These are phyloP conservation scores for Caenorhabditis drosophilae DNA, from an alignment of 2,888 invertebrate genomes.

Conservation along the genomic window DNA sequence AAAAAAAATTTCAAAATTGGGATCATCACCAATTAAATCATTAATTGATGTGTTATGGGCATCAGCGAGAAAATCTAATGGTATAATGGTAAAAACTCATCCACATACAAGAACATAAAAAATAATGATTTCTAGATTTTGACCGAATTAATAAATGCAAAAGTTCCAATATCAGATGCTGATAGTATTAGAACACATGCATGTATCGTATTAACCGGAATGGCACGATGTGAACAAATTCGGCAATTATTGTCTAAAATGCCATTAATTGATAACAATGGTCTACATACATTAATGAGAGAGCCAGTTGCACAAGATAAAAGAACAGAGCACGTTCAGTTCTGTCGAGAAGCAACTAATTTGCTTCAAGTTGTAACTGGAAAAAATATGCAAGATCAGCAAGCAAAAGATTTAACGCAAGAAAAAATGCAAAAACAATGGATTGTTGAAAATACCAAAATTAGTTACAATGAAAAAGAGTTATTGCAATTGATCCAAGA, in stretches of 20 bases:
- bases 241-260: slow-evolving; percentile 92
- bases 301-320: slow-evolving; percentile 97
- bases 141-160: slow-evolving; percentile 85
- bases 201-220: slow-evolving; percentile 85
- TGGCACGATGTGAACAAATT: slow-evolving; percentile 88
- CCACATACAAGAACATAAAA: too few relatives aligned
- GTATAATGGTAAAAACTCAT: slow-evolving; percentile 88
- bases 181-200: slow-evolving; percentile 91
- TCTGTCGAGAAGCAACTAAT: slow-evolving; percentile 90
- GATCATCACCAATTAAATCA: neutral
- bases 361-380: slow-evolving; percentile 77
- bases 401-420: slow-evolving; percentile 48
- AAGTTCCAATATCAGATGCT: slow-evolving; percentile 94
- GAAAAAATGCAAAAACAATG: slow-evolving; percentile 75
- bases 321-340: slow-evolving; percentile 89
- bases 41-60: slow-evolving; percentile 92
- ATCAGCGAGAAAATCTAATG: slow-evolving; percentile 88
- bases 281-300: slow-evolving; percentile 89
- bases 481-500: slow-evolving; percentile 86
- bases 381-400: slow-evolving; percentile 24
- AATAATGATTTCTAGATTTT: slow-evolving; percentile 75
- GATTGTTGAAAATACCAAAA: slow-evolving; percentile 93
- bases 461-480: slow-evolving; percentile 91
- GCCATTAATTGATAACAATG: slow-evolving; percentile 89
- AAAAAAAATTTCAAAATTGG: neutral